These are phyloP conservation scores for Alethe castanea DNA, from an alignment of 2,113 vertebrate species.

Conservation along the genomic window DNA sequence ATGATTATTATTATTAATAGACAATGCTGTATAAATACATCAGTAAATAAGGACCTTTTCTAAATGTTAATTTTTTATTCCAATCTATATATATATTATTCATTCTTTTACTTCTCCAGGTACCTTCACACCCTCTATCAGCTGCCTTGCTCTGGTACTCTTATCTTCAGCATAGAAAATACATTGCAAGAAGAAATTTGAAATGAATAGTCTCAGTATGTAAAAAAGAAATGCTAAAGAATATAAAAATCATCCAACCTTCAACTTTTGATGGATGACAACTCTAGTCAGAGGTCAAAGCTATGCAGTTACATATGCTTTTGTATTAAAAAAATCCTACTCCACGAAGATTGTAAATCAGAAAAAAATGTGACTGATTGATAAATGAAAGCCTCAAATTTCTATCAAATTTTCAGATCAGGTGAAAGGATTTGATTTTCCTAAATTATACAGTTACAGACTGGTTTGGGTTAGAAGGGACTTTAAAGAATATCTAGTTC, in stretches of 20 bases:
- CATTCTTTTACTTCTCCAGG: background rate
- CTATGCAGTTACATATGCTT: background rate
- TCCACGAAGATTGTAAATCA: background rate
- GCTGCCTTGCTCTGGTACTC: background rate
- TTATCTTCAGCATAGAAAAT: background rate
- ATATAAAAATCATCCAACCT: background rate
- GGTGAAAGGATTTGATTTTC: background rate
- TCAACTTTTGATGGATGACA: background rate
- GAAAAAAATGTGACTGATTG: background rate
- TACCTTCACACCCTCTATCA: background rate
- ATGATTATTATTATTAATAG: background rate
- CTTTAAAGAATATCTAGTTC: background rate
- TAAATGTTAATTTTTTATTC: background rate
- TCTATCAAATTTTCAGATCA: background rate
- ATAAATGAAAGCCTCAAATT: background rate
- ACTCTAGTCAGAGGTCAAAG: background rate
- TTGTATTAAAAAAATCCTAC: background rate
- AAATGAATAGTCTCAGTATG: background rate
- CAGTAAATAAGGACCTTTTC: background rate
- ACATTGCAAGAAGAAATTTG: background rate
- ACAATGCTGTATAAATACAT: background rate
- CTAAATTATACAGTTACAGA: background rate
- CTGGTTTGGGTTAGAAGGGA: background rate
- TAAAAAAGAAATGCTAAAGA: background rate
- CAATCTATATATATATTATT: background rate